Percentiles rank a stretch among this genome's conserved stretches.
Evolutionary conservation across 92 coral and sea anemone species (phyloP).

Genomic region (Palythoa heliodiscus): DNA sequence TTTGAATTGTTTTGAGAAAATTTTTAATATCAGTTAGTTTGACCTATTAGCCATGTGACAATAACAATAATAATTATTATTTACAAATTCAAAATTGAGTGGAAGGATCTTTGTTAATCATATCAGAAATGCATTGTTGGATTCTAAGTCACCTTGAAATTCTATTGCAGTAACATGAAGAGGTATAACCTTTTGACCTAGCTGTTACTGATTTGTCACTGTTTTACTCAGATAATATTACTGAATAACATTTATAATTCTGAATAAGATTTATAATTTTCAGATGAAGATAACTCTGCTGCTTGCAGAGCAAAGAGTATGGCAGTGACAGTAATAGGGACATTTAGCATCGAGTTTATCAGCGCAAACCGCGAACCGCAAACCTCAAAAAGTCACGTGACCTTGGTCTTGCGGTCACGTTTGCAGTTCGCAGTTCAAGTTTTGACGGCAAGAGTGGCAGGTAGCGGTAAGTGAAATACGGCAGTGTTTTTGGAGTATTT

Average conservation of each 20-base stretch:
- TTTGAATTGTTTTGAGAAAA: constrained; percentile 8
- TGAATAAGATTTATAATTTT: constrained; percentile 7
- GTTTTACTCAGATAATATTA: background rate
- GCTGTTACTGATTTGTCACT: constrained; percentile 17
- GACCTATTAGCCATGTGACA: background rate
- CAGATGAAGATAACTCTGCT: constrained; percentile 21
- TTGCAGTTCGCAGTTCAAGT: too few relatives aligned
- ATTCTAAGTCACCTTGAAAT: constrained; percentile 14
- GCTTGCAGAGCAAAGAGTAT: constrained; percentile 31
- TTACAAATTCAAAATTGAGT: constrained; percentile 5
- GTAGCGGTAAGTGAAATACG: too few relatives aligned
- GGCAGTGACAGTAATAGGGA: constrained; percentile 30
- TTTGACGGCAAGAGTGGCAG: too few relatives aligned
- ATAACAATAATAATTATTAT: constrained; percentile 10
- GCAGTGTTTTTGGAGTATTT: too few relatives aligned
- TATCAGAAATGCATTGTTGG: background rate
- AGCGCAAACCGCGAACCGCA: too few relatives aligned
- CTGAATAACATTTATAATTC: background rate
- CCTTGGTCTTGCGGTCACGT: too few relatives aligned
- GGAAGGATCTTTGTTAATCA: constrained; percentile 3
- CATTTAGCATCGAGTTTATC: too few relatives aligned
- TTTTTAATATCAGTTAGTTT: background rate
- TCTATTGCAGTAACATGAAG: background rate
- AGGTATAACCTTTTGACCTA: constrained; percentile 10
- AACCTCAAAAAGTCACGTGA: too few relatives aligned